Evolutionary conservation across 2,888 invertebrate genomes (phyloP).

Genomic region (Trilocha varians): DNA sequence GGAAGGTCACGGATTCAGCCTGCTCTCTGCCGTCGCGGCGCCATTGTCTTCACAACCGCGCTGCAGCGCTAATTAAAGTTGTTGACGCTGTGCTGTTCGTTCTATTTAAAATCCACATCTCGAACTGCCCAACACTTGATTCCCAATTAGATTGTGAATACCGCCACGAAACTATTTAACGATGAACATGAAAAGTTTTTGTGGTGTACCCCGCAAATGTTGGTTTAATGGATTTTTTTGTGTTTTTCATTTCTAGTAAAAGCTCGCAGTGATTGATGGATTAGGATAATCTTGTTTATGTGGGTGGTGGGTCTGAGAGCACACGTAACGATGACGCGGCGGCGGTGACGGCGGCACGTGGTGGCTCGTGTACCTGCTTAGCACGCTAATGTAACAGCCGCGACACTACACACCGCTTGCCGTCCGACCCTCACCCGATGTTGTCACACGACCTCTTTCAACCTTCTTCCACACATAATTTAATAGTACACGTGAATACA

Average conservation of each 20-base stretch:
- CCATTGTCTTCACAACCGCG: slow-evolving; percentile 65
- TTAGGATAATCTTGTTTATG: slow-evolving; percentile 8
- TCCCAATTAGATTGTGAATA: background rate
- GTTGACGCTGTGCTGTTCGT: slow-evolving; percentile 55
- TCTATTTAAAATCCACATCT: slow-evolving; percentile 17
- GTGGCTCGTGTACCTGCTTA: slow-evolving; percentile 50
- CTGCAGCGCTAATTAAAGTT: slow-evolving; percentile 70
- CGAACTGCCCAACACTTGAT: slow-evolving; percentile 2
- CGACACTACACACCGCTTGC: slow-evolving; percentile 12
- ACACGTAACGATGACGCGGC: slow-evolving; percentile 19
- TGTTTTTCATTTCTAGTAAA: background rate
- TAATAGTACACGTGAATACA: slow-evolving; percentile 21
- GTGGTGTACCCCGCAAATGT: background rate
- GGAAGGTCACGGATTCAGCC: slow-evolving; percentile 72
- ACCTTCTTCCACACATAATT: slow-evolving; percentile 26
- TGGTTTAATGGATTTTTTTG: background rate
- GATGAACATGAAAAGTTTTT: no score
- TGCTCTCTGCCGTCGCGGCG: slow-evolving; percentile 60
- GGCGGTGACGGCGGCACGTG: slow-evolving; percentile 23
- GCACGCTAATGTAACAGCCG: slow-evolving; percentile 42
- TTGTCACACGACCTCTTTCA: slow-evolving; percentile 20
- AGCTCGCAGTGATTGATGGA: background rate
- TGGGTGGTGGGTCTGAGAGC: slow-evolving; percentile 9
- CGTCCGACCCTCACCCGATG: slow-evolving; percentile 16
- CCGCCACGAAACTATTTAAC: no score